Evolutionary conservation across 2,888 invertebrate species (phyloP).

Genomic region (Prenolepis imparis): DNA sequence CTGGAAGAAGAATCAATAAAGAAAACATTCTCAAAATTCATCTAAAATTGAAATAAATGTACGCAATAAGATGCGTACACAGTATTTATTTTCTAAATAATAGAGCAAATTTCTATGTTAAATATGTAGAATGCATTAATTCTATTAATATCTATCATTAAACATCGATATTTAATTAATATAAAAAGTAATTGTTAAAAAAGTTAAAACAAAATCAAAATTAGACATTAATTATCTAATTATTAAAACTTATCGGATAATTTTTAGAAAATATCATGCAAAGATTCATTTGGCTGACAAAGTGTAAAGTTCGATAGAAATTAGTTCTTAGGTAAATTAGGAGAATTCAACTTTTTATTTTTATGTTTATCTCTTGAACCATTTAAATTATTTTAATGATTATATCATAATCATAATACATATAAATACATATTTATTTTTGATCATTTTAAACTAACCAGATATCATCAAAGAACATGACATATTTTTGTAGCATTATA

Average conservation of each 20-base stretch:
- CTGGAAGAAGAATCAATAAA: constrained; percentile 81
- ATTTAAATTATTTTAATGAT: too few species aligned
- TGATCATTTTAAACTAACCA: too few species aligned
- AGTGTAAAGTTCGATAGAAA: neutral
- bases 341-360: neutral
- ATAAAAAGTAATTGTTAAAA: too few species aligned
- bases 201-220: too few species aligned
- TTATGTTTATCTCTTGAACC: neutral
- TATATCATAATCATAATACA: too few species aligned
- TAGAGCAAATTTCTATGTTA: too few species aligned
- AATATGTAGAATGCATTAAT: too few species aligned
- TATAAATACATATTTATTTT: too few species aligned
- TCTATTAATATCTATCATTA: too few species aligned
- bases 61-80: neutral
- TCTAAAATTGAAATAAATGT: neutral
- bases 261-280: neutral
- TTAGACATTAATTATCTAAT: neutral
- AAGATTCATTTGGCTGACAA: neutral
- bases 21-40: neutral
- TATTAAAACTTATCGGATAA: neutral
- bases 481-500: too few species aligned
- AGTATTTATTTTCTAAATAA: neutral
- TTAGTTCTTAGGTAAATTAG: neutral
- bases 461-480: too few species aligned
- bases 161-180: too few species aligned